A percentile compares a stretch with the other conserved stretches of the same genome.
phyloP scores from a whole-genome alignment of 2,888 invertebrate genomes.

The Sylvicola fuscatus region DNA sequence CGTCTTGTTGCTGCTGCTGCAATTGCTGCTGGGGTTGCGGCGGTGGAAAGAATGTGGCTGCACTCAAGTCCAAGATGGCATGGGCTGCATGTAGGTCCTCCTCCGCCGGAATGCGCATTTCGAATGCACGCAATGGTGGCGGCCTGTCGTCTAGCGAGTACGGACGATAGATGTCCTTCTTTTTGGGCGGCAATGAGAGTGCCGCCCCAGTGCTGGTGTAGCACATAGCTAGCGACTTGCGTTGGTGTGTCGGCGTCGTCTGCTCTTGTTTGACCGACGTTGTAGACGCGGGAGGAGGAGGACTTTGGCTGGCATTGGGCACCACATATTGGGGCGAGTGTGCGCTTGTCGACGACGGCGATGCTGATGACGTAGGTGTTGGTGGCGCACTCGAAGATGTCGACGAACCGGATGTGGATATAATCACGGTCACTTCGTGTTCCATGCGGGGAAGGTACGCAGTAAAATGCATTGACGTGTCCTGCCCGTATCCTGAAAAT shows the following conservation, averaged over 20 bases:
- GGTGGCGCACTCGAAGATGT: conserved; percentile 15
- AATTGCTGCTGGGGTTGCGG: conserved; percentile 32
- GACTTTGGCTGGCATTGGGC: neutral
- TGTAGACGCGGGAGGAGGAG: conserved; percentile 8
- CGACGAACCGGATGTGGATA: conserved; percentile 13
- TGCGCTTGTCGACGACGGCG: neutral
- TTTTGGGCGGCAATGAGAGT: conserved; percentile 68
- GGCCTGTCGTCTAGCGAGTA: conserved; percentile 54
- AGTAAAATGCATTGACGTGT: conserved; percentile 55
- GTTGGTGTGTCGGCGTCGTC: conserved; percentile 9
- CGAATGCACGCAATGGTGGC: conserved; percentile 24
- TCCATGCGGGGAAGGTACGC: conserved; percentile 45
- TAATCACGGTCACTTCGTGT: conserved; percentile 35
- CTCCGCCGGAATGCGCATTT: conserved; percentile 43
- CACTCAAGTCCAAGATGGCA: conserved; percentile 74
- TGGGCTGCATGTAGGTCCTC: conserved; percentile 76
- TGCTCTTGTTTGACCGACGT: conserved; percentile 1
- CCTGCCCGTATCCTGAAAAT: conserved; percentile 55
- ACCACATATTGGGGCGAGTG: neutral
- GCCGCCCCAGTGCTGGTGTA: conserved; percentile 72
- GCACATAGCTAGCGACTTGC: conserved; percentile 62
- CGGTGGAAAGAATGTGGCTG: conserved; percentile 55
- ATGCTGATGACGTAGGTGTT: conserved; percentile 27
- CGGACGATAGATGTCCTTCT: conserved; percentile 78
- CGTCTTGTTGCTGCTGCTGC: conserved; percentile 10